Base-by-base conservation (phyloP, 30 jellyfish, hydroid and myxozoan species). In the Morbakka virulenta region DNA sequence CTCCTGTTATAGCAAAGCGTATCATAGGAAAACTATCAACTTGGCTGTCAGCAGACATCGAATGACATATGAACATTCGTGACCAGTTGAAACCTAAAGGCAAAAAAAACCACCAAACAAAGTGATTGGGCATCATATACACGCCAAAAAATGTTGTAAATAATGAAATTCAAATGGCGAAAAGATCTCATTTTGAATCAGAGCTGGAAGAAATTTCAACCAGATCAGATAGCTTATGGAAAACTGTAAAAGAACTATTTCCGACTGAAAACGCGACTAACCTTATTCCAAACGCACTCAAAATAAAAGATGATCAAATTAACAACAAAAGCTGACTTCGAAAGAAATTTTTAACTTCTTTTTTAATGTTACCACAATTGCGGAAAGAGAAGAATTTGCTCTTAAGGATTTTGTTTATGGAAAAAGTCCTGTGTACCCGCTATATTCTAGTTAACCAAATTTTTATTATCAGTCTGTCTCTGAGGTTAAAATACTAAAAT, bases 1-100 rank as follows among this genome's bases (percentile, higher is more conserved):
- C 85, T 48, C 85, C 85, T 25, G n/a, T 73, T 26, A 73, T 73
- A 11, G 32, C 81, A 52, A 73, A 73, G 32, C 0, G 85, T 11
- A 79, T 76, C 25, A 73, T 26, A 51, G 85, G 85, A 9, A 69
- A 69, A 69, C 66, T 76, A 69, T 32, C 81, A 36, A 74, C 81
- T 13, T 69, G 81, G 81, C 20, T 47, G 77, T 20, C 30, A 21
- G 48, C 26, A n/a, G 85, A 73, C 24, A 26, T 73, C 17, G 52
- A 73, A 32, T 20, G 25, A 51, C 27, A 47, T 51, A 73, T 73
- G 85, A 73, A 73, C 81, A 31, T 17, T 14, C 82, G 84, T 48
- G 85, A 73, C 32, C 82, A 51, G 48, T 81, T 73, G 25, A 21
- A n/a, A 22, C 85, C 81, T 13, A 31, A 21, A 21, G 50, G 28